Evolutionary conservation across 2,113 vertebrate species (phyloP).

Genomic region (Myotis brandtii): DNA sequence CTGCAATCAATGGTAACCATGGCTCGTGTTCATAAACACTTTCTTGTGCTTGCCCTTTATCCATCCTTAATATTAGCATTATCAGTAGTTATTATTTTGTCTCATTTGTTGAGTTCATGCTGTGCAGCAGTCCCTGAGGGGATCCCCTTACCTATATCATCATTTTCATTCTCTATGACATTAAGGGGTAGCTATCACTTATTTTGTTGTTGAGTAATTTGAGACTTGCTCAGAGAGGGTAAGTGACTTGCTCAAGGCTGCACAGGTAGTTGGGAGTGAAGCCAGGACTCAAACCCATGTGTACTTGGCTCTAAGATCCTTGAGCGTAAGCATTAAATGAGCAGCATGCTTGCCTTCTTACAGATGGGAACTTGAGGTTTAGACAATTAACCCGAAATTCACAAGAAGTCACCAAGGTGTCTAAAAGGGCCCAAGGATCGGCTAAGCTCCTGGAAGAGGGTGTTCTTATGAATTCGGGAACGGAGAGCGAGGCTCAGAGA

Average conservation of each 20-base stretch:
- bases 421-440: too few species aligned
- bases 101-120: background rate
- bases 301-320: background rate
- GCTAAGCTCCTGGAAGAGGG: too few species aligned
- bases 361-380: background rate
- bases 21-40: background rate
- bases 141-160: background rate
- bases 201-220: background rate
- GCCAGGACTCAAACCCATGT: background rate
- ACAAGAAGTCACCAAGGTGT: background rate
- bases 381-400: background rate
- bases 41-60: background rate
- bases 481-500: rapidly evolving
- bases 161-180: background rate
- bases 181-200: background rate
- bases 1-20: background rate
- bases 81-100: too few species aligned
- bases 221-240: background rate
- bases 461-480: background rate
- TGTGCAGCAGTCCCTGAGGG: background rate
- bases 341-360: background rate
- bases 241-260: background rate
- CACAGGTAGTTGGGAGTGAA: background rate
- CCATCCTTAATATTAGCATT: too few species aligned
- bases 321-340: background rate